Conservation (phyloP, 2,113 vertebrate species). For the Furnarius figulus region DNA sequence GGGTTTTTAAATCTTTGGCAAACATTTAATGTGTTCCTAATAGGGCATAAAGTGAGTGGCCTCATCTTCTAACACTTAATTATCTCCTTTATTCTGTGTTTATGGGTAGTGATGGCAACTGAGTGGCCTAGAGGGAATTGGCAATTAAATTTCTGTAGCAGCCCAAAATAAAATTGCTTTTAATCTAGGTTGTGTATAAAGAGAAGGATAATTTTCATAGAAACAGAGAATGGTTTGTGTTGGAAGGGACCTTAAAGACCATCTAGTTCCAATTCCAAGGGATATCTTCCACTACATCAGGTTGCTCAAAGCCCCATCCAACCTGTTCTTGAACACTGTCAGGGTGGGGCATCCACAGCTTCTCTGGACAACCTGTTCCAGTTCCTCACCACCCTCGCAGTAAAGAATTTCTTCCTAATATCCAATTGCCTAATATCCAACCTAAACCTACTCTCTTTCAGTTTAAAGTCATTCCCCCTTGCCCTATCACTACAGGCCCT, state of each 20-base stretch:
- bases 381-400: neutral
- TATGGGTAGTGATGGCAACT: neutral
- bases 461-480: neutral
- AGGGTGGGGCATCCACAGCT: neutral
- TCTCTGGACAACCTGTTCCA: neutral
- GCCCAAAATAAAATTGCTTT: neutral
- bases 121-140: neutral
- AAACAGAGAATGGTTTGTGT: neutral
- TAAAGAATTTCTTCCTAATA: neutral
- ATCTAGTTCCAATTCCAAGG: neutral
- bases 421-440: neutral
- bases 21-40: constrained; percentile 8
- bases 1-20: neutral
- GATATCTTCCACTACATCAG: neutral
- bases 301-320: neutral
- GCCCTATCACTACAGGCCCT: neutral
- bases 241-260: neutral
- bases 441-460: neutral
- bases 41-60: neutral
- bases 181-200: neutral
- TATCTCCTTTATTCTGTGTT: constrained; percentile 12
- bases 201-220: neutral
- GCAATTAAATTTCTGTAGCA: constrained; percentile 1
- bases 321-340: neutral
- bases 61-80: neutral